phyloP scores from a whole-genome alignment of 2,113 vertebrate genomes.

The Garra rufa region DNA sequence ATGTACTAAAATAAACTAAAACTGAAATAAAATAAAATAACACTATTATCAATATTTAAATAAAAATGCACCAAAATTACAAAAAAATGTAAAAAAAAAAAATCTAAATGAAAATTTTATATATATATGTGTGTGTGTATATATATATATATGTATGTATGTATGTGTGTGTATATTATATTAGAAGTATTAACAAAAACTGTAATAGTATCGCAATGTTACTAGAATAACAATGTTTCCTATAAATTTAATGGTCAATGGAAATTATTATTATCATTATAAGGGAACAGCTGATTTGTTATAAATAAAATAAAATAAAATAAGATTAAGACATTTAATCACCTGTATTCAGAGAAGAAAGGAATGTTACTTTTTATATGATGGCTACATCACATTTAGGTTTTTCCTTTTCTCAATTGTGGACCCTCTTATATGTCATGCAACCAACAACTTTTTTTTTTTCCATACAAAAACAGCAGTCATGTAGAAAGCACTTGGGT shows the following conservation, averaged over 20 bases:
- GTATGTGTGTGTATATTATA: too few species aligned
- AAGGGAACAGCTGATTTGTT: not conserved
- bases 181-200: not conserved
- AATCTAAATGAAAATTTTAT: too few species aligned
- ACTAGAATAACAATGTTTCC: not conserved
- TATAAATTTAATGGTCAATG: not conserved
- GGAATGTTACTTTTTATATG: not conserved
- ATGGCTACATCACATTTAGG: not conserved
- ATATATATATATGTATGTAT: too few species aligned
- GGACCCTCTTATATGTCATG: not conserved
- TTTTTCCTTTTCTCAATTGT: not conserved
- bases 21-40: not conserved
- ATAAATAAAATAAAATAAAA: too few species aligned
- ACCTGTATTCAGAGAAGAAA: not conserved
- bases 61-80: not conserved
- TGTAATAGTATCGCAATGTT: not conserved
- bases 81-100: not conserved
- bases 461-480: not conserved
- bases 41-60: not conserved
- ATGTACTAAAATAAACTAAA: not conserved
- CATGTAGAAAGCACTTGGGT: conserved; percentile 8
- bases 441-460: not conserved
- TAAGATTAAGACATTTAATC: not conserved
- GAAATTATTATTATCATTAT: not conserved
- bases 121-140: too few species aligned